Evolutionary conservation across 2,797 vertebrate species (phyloP).

Genomic region (Platalea minor): DNA sequence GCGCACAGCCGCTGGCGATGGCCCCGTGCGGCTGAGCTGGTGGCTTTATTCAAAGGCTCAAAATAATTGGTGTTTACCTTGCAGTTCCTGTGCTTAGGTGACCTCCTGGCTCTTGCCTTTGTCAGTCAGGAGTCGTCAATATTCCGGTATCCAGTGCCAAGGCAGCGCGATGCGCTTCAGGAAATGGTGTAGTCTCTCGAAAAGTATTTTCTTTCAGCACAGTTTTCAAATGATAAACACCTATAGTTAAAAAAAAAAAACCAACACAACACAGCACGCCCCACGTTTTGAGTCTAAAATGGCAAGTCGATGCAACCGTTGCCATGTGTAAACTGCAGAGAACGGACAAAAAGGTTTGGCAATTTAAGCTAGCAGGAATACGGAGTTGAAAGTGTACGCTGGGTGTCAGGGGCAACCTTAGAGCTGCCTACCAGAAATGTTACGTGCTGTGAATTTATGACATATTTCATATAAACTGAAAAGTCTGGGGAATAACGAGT

Average conservation of each 20-base stretch:
- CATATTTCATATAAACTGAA: not conserved
- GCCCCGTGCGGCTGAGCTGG: not conserved
- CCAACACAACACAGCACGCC: too few relatives aligned
- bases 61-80: not conserved
- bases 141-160: fast-evolving
- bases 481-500: not conserved
- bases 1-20: fast-evolving
- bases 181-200: fast-evolving
- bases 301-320: not conserved
- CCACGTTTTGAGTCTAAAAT: not conserved
- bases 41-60: not conserved
- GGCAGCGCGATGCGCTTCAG: fast-evolving
- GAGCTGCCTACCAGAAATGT: fast-evolving
- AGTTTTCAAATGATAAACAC: not conserved
- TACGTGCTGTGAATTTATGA: not conserved
- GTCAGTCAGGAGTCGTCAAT: fast-evolving
- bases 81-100: fast-evolving
- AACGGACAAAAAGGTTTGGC: not conserved
- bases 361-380: not conserved
- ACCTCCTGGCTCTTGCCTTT: not conserved
- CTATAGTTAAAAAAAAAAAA: not conserved
- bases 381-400: fast-evolving
- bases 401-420: fast-evolving
- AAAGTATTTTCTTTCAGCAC: fast-evolving
- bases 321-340: not conserved